Percentiles rank a stretch among this genome's conserved stretches.
These are phyloP conservation scores for Scaptomyza reducta DNA, from an alignment of 2,888 invertebrate species.

Conservation along the genomic window DNA sequence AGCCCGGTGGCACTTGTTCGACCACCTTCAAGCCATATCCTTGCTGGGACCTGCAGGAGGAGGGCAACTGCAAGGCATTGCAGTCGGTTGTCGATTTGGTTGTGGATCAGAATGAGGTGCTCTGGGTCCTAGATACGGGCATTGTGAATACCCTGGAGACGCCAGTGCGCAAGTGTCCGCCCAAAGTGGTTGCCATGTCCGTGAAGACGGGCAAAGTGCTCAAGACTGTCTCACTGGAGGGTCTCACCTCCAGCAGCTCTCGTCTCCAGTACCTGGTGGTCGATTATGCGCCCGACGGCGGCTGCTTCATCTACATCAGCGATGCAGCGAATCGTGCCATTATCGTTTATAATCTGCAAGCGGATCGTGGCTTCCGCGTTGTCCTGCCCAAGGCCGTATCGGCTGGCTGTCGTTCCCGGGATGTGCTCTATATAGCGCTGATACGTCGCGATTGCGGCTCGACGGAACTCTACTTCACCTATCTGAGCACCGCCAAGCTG, in stretches of 20 bases:
- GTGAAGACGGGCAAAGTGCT: slow-evolving; percentile 87
- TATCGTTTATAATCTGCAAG: slow-evolving; percentile 88
- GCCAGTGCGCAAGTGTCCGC: slow-evolving; percentile 88
- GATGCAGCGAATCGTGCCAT: slow-evolving; percentile 89
- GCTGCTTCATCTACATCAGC: slow-evolving; percentile 87
- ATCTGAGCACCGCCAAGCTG: slow-evolving; percentile 87
- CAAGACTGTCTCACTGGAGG: slow-evolving; percentile 87
- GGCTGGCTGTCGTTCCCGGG: slow-evolving; percentile 85
- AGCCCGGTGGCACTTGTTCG: slow-evolving; percentile 84
- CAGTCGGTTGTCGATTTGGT: slow-evolving; percentile 89
- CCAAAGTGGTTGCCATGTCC: slow-evolving; percentile 88
- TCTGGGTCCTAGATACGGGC: slow-evolving; percentile 91
- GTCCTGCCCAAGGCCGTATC: slow-evolving; percentile 86
- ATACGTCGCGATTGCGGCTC: slow-evolving; percentile 86
- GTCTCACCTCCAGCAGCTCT: slow-evolving; percentile 86
- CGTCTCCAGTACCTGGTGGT: slow-evolving; percentile 89
- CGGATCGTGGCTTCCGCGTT: slow-evolving; percentile 87
- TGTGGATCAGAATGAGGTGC: slow-evolving; percentile 87
- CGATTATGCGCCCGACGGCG: slow-evolving; percentile 87
- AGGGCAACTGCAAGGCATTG: slow-evolving; percentile 87
- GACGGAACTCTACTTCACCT: slow-evolving; percentile 87
- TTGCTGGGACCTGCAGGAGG: slow-evolving; percentile 88
- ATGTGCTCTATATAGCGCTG: slow-evolving; percentile 88
- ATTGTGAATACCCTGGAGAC: slow-evolving; percentile 88
- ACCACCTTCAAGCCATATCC: slow-evolving; percentile 87